Evolutionary conservation across 1,140 invertebrate genomes (phyloP), one percentile per base, ranked within the genome.

Genomic region (Gonatopus flavifemur): DNA sequence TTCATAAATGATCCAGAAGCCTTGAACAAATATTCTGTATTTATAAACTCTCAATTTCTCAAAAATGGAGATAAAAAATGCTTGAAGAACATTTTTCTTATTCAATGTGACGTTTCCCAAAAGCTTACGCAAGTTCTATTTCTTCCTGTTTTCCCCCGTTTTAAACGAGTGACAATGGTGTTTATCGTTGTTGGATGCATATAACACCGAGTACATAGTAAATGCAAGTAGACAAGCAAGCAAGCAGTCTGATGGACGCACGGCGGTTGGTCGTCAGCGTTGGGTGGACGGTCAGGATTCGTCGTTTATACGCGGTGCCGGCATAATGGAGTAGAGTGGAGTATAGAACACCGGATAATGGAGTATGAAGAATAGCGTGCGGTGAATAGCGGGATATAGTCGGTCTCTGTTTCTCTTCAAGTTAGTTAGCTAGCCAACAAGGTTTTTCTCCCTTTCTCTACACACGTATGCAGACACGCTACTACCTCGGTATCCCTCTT

Each of bases 261-360:
- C 54, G 53, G 57, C 31, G 45, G 57, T 50, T 57, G 45, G 58
- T 36, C 31, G 49, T n/a, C n/a, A 18, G 52, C 16, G 48, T 24
- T 16, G 18, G 30, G 19, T 38, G 35, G 19, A 37, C 42, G 49
- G 60, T 45, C n/a, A 41, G 56, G 61, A 63, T 60, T 71, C 65
- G 59, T 65, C 69, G 69, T 74, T 73, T 71, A 73, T 74, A 65
- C 72, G 69, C 62, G 64, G 65, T 73, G 61, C 65, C 61, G 60
- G 70, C 62, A 76, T 75, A 76, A 75, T 75, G 71, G 69, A 69
- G 60, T 69, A 62, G 69, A 72, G 69, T 70, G 62, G 68, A 73
- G 67, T 71, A 69, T 70, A 74, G 67, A 69, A 67, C 61, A n/a
- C n/a, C n/a, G 61, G 71, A 76, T 74, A 77, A 77, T 77, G 65